Base-by-base conservation (phyloP, 2,113 vertebrate species). In the Indicator maculatus region DNA sequence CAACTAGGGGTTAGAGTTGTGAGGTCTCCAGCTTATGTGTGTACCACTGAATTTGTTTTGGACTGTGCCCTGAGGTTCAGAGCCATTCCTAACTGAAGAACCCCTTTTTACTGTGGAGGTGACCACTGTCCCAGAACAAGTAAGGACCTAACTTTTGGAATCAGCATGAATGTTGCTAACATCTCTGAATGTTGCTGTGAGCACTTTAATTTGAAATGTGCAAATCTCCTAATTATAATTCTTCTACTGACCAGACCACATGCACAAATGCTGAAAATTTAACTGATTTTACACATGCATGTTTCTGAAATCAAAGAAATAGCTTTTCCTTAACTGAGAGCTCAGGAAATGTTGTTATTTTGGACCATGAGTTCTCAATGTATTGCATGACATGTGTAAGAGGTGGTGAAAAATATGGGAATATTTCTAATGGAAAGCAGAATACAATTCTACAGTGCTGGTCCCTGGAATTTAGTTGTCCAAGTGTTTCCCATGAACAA, bases 381-480 rank as follows among this genome's bases (percentile, higher is more conserved):
- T 73, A 72, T 53, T 58, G 53, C 73, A 59, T 76, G 79, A 90
- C 83, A 52, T 38, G 83, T 53, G 65, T 17, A 86, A 83, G 44
- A 45, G 66, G 28, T 86, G 61, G 61, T 77, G 69, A 86, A 78
- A 83, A 86, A 88, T 33, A 74, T 0, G 44, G 39, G 88, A 28
- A 12, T 75, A 59, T 67, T 88, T 75, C 53, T 94, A 91, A 95
- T 78, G 65, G 53, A 79, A 95, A 95, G n/a, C 90, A 95, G 93
- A 92, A 65, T 31, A 70, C 31, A 86, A 2, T 17, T 63, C 73
- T 55, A 27, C 11, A 30, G 44, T 33, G 30, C 17, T 78, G 23
- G 69, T 88, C 53, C 53, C 17, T 90, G 61, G 83, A 95, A 91
- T 90, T 91, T 41, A 91, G 79, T 88, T 94, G 83, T 90, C 58